Evolutionary conservation across 1,140 invertebrate species (phyloP), one percentile per base, ranked within the genome.

Genomic region (Bombyx mori): DNA sequence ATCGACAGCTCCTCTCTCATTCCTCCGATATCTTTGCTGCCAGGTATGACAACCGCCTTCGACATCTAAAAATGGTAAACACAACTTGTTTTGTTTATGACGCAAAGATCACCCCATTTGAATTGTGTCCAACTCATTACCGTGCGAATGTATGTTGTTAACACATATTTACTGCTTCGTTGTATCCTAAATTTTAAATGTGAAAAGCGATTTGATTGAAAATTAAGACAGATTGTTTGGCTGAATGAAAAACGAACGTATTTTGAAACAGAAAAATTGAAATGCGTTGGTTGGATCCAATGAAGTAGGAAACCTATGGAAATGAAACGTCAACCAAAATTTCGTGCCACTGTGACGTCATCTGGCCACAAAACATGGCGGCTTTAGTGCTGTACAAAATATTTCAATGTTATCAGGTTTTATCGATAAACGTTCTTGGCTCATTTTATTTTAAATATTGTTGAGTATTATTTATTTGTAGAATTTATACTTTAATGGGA

Each of bases 1-100:
- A 81, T 26, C 56, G 76, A 75, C 59, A 85, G 71, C 10, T 83
- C 82, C 50, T 82, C 82, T 60, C 79, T 84, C 45, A 84, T 72
- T 26, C 71, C 75, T 9, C 75, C 73, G 35, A 87, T 67, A 63
- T 85, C 75, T 51, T 83, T 82, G 46, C 72, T 78, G 59, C 80
- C 82, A n/a, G 83, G 79, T 60, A 87, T 81, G 48, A 79, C 56
- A 42, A 82, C 77, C 65, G 80, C 72, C 69, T 87, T 87, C 65
- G 84, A 86, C 84, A 87, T 87, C 76, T 82, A 77, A 77, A 84
- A 83, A 83, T 75, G 57, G 71, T 82, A 85, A 85, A 87, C 78
- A 87, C 58, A 62, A 55, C 65, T 60, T 76, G 75, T 83, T 81
- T 80, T 86, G 79, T 82, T 82, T 82, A 72, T 84, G 82, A 84